Percentiles rank a stretch among this genome's conserved stretches.
phyloP scores from a whole-genome alignment of 2,888 invertebrate species.

The Apamea monoglypha region DNA sequence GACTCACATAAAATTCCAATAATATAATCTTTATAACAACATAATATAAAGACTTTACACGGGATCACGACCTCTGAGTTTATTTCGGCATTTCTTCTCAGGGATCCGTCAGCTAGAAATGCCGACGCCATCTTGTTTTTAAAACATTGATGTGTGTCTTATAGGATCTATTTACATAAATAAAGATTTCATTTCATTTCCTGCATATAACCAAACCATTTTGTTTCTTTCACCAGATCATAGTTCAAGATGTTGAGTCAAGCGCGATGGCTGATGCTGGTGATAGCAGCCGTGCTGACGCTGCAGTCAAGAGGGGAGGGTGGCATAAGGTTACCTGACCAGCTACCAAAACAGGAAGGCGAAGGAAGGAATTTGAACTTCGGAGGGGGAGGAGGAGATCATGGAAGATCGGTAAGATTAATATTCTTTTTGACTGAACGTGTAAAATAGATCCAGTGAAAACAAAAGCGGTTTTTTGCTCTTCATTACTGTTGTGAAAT shows the following conservation, averaged over 20 bases:
- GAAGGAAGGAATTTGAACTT: conserved; percentile 84
- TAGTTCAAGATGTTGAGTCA: conserved; percentile 77
- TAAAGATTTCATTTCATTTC: too few relatives aligned
- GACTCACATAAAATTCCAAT: too few relatives aligned
- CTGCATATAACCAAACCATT: not conserved
- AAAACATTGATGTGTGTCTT: too few relatives aligned
- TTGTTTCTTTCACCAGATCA: conserved; percentile 67
- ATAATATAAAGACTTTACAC: too few relatives aligned
- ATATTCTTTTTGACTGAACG: not conserved
- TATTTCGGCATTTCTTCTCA: too few relatives aligned
- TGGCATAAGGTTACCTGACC: conserved; percentile 90
- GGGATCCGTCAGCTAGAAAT: too few relatives aligned
- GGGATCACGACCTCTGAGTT: too few relatives aligned
- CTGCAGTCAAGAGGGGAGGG: conserved; percentile 91
- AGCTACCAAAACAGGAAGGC: conserved; percentile 80
- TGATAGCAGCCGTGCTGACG: conserved; percentile 88
- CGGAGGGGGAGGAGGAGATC: conserved; percentile 68
- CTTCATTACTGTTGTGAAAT: too few relatives aligned
- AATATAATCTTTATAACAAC: too few relatives aligned
- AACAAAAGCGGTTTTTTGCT: not conserved
- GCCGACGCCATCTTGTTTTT: too few relatives aligned
- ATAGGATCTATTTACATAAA: too few relatives aligned
- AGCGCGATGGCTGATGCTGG: conserved; percentile 90
- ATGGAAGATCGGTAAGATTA: conserved; percentile 83
- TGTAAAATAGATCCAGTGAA: not conserved